A percentile compares a stretch with the other conserved stretches of the same genome.
phyloP scores from a whole-genome alignment of 2,888 invertebrate genomes.

The Tenthredo livida region DNA sequence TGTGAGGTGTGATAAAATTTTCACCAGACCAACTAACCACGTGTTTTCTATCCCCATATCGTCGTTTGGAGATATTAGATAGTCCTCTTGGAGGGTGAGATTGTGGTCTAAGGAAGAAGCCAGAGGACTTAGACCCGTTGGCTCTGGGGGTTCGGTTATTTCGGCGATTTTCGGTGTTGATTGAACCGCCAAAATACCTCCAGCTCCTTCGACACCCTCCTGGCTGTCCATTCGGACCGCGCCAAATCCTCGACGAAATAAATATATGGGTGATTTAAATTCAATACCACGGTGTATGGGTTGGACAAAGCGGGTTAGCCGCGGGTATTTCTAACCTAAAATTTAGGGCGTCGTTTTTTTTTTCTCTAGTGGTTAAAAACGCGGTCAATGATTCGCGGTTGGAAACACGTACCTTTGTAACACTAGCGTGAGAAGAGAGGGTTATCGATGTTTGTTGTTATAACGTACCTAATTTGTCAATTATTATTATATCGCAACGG shows the following conservation, averaged over 20 bases:
- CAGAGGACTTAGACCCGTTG: constrained; percentile 74
- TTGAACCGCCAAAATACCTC: constrained; percentile 73
- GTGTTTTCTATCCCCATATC: constrained; percentile 79
- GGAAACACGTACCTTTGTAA: not conserved
- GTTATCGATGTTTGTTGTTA: not conserved
- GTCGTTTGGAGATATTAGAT: constrained; percentile 67
- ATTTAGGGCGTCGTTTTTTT: not conserved
- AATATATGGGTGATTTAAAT: not conserved
- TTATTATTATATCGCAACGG: not conserved
- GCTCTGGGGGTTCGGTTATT: constrained; percentile 70
- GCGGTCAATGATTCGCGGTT: not conserved
- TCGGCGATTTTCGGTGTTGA: constrained; percentile 65
- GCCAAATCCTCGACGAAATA: constrained; percentile 53
- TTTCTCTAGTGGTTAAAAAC: not conserved
- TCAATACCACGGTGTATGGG: not conserved
- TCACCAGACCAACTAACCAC: constrained; percentile 71
- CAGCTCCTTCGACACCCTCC: constrained; percentile 69
- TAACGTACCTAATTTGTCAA: not conserved
- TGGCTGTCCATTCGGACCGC: constrained; percentile 75
- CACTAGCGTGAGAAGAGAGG: not conserved
- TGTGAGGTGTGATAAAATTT: too few relatives aligned
- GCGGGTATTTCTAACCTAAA: not conserved
- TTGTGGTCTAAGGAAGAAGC: constrained; percentile 74
- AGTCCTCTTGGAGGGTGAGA: constrained; percentile 73
- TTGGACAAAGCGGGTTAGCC: not conserved